phyloP scores from a whole-genome alignment of 2,797 vertebrate genomes.

The Megaceryle alcyon region DNA sequence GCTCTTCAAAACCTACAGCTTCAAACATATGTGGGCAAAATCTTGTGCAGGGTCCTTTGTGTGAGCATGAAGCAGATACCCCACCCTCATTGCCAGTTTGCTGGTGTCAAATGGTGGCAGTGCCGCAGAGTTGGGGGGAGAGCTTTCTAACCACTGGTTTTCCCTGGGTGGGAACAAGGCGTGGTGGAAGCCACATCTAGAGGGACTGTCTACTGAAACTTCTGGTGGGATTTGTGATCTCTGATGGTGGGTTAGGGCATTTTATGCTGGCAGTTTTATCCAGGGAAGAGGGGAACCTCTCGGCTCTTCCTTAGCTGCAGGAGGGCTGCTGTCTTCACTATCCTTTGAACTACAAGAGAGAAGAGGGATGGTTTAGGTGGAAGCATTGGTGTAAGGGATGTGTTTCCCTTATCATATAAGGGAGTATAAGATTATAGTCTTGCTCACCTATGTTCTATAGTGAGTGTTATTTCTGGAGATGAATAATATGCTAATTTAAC shows the following conservation, averaged over 20 bases:
- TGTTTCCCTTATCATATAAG: neutral
- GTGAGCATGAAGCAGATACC: neutral
- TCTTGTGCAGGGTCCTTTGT: neutral
- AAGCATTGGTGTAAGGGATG: neutral
- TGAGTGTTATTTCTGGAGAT: neutral
- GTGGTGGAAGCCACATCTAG: neutral
- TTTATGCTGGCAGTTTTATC: neutral
- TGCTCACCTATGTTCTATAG: neutral
- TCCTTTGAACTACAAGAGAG: neutral
- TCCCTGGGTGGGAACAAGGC: neutral
- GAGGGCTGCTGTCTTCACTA: neutral
- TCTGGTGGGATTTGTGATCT: neutral
- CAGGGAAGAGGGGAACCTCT: neutral
- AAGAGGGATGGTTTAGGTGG: neutral
- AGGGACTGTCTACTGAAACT: neutral
- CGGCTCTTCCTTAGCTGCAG: neutral
- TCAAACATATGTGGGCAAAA: neutral
- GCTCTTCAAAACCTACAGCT: neutral
- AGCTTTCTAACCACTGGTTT: neutral
- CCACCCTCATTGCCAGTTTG: fast-evolving
- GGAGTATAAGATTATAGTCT: neutral
- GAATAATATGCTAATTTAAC: conserved; percentile 40
- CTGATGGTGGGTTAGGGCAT: neutral
- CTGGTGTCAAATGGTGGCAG: neutral
- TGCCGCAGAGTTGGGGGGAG: neutral